A percentile compares a stretch with the other conserved stretches of the same genome.
Evolutionary conservation across 2,888 invertebrate species (phyloP).

Genomic region (Belgica antarctica): DNA sequence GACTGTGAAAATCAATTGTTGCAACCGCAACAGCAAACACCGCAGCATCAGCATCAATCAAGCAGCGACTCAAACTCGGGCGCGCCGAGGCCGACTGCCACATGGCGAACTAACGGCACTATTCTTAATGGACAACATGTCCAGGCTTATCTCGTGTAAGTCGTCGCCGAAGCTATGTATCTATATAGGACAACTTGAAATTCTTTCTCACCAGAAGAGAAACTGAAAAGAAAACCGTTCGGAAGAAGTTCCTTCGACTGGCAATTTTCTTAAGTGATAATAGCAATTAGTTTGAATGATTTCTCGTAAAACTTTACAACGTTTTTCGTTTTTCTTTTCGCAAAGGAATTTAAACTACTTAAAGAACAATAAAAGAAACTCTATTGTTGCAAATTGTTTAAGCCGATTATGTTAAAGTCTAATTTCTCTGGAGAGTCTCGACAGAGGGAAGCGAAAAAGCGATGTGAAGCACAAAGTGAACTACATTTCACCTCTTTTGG

Average conservation of each 20-base stretch:
- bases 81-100: conserved; percentile 50
- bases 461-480: neutral
- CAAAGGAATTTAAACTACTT: conserved; percentile 28
- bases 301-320: neutral
- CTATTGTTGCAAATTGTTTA: conserved; percentile 41
- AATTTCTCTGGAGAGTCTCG: conserved; percentile 13
- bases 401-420: conserved; percentile 35
- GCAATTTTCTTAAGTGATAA: conserved; percentile 37
- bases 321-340: neutral
- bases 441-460: no score
- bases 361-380: conserved; percentile 20
- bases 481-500: conserved; percentile 13
- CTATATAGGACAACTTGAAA: no score
- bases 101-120: conserved; percentile 2
- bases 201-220: neutral
- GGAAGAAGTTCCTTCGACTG: conserved; percentile 18
- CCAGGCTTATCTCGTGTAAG: conserved; percentile 55
- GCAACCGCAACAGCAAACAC: conserved; percentile 47
- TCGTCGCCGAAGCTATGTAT: no score
- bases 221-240: neutral
- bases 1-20: conserved; percentile 62
- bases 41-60: conserved; percentile 47
- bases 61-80: conserved; percentile 57
- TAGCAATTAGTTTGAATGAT: conserved; percentile 42
- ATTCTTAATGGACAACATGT: conserved; percentile 52